These are phyloP conservation scores for Galerucella nymphaeae DNA, from an alignment of 2,888 invertebrate genomes.

Conservation along the genomic window DNA sequence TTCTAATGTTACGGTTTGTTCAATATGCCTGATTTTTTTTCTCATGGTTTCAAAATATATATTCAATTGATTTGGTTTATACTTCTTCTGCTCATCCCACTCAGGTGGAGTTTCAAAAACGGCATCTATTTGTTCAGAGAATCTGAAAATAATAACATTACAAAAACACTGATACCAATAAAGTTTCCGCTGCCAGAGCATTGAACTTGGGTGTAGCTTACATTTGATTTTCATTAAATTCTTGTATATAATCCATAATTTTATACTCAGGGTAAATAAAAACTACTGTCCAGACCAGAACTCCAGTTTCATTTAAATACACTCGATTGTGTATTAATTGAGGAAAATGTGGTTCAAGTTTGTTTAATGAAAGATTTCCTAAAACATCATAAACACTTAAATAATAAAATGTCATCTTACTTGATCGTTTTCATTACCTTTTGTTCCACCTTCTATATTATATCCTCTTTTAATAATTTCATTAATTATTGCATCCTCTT, in stretches of 20 bases:
- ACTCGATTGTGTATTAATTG: slow-evolving; percentile 75
- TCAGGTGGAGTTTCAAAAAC: slow-evolving; percentile 76
- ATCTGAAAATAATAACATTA: slow-evolving; percentile 60
- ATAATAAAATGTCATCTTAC: slow-evolving; percentile 46
- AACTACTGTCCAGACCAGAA: slow-evolving; percentile 87
- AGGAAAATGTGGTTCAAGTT: slow-evolving; percentile 74
- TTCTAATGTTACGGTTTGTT: slow-evolving; percentile 69
- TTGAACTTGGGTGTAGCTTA: slow-evolving; percentile 57
- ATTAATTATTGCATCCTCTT: slow-evolving; percentile 64
- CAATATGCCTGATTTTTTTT: slow-evolving; percentile 70
- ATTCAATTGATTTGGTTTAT: slow-evolving; percentile 70
- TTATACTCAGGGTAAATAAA: slow-evolving; percentile 90
- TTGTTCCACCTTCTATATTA: slow-evolving; percentile 68
- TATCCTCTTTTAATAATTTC: slow-evolving; percentile 66
- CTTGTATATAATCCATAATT: slow-evolving; percentile 87
- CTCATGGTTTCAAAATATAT: slow-evolving; percentile 80
- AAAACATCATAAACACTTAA: slow-evolving; percentile 56
- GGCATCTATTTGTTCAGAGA: slow-evolving; percentile 72
- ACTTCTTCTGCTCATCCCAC: slow-evolving; percentile 79
- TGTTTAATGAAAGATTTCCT: slow-evolving; percentile 65
- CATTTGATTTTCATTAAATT: slow-evolving; percentile 79
- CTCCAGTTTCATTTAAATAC: slow-evolving; percentile 69
- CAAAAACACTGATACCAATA: no score
- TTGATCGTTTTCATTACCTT: slow-evolving; percentile 30
- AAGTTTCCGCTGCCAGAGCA: no score